phyloP scores from a whole-genome alignment of 2,113 vertebrate genomes.

The Oreochromis niloticus region DNA sequence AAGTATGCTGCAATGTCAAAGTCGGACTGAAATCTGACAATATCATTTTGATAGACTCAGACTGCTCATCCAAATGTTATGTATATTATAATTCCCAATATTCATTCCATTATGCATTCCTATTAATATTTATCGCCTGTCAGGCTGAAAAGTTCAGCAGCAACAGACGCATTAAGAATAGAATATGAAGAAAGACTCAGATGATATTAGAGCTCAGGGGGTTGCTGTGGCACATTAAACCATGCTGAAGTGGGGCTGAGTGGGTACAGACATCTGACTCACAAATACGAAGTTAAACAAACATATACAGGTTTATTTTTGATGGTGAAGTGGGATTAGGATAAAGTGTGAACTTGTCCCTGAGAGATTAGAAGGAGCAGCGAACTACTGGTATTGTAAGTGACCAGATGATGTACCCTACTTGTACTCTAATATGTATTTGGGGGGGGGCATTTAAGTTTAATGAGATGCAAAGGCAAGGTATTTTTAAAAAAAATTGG shows the following conservation, averaged over 20 bases:
- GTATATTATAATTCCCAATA: not conserved
- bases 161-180: not conserved
- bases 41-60: not conserved
- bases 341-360: not conserved
- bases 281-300: not conserved
- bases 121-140: slow-evolving; percentile 21
- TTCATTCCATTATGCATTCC: not conserved
- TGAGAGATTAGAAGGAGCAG: not conserved
- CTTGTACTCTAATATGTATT: not conserved
- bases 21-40: not conserved
- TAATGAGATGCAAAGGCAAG: not conserved
- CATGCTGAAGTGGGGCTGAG: not conserved
- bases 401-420: not conserved
- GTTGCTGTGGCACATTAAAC: not conserved
- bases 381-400: not conserved
- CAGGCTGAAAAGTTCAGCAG: slow-evolving; percentile 8
- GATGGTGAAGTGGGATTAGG: not conserved
- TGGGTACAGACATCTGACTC: not conserved
- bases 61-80: not conserved
- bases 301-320: not conserved
- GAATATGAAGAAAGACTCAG: not conserved
- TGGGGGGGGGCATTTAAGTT: not conserved
- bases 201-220: not conserved
- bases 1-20: not conserved
- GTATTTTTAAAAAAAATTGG: not conserved